Evolutionary conservation across 2,888 invertebrate species (phyloP), one percentile per base, ranked within the genome.

Genomic region (Nasonovia ribisnigri): DNA sequence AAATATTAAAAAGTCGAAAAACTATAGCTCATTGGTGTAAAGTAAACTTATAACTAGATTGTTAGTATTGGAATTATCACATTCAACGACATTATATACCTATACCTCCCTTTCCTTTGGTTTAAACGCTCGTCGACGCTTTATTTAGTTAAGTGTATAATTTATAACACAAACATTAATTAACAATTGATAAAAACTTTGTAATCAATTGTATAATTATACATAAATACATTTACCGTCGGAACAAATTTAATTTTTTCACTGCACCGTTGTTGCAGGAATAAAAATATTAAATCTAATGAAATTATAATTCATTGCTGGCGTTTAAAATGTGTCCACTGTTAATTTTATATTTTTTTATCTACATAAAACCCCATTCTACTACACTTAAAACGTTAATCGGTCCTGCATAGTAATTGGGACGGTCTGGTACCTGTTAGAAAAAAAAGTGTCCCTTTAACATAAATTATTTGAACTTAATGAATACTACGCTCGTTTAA

Each of bases 121-220:
- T 36, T 36, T 77, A 20, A 42, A 36, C 67, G 36, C 36, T 20
- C 20, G 36, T 57, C 57, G n/a, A 8, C 43, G 60, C 43, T 88
- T 89, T 60, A 43, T 89, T 60, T 43, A 20, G 51, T 88, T 36
- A 42, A 36, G 60, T n/a, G 57, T 60, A 29, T 43, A 88, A 88
- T 88, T 88, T 88, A 88, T 57, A 54, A 88, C 88, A 57, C 84
- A 88, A 88, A 88, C 88, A 88, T 54, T 57, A 43, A 88, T 84
- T 54, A 88, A 88, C 42, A 54, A 26, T 42, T 54, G 54, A 88
- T 88, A 88, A 54, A 88, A 88, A 88, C 77, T 36, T 77, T 36
- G 11, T 88, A 88, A 88, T 88, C 54, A 88, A 88, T 88, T 88
- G 54, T 88, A 36, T 42, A 54, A 88, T 84, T 43, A 84, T 54